Conservation (phyloP, 1,140 invertebrate genomes). For the Pararge aegeria region DNA sequence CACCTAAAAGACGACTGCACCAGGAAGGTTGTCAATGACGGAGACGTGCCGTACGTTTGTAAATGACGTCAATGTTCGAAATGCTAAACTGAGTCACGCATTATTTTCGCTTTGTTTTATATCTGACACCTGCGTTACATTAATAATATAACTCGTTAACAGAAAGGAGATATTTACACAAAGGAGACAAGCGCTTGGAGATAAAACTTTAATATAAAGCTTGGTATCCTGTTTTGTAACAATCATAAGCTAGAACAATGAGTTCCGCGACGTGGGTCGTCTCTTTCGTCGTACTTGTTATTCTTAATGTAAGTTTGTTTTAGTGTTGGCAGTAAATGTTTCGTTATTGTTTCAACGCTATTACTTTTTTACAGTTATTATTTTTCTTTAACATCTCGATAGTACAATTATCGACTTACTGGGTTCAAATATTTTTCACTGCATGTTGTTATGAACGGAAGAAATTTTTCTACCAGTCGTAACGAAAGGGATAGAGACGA, state of each 20-base stretch:
- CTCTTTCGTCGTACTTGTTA: conserved; percentile 36
- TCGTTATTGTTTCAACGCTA: conserved; percentile 11
- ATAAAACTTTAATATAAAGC: conserved; percentile 40
- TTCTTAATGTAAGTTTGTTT: conserved; percentile 44
- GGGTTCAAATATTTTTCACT: too few species aligned
- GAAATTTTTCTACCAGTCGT: too few species aligned
- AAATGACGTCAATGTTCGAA: not conserved
- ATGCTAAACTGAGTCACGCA: conserved; percentile 28
- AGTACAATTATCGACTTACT: too few species aligned
- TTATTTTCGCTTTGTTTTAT: conserved; percentile 34
- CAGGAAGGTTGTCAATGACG: too few species aligned
- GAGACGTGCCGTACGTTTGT: too few species aligned
- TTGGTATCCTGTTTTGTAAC: conserved; percentile 23
- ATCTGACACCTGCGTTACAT: conserved; percentile 35
- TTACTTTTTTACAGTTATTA: not conserved
- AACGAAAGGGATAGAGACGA: too few species aligned
- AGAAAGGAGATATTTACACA: conserved; percentile 36
- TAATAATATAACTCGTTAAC: conserved; percentile 27
- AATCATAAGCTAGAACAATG: conserved; percentile 36
- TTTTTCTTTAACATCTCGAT: too few species aligned
- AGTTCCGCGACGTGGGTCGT: conserved; percentile 43
- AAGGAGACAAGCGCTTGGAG: conserved; percentile 26
- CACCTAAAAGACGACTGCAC: too few species aligned
- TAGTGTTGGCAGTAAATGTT: not conserved
- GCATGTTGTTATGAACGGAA: too few species aligned